Percentiles rank a stretch among this genome's conserved stretches.
Evolutionary conservation across 2,888 invertebrate species (phyloP).

Genomic region (Amaurobius ferox): DNA sequence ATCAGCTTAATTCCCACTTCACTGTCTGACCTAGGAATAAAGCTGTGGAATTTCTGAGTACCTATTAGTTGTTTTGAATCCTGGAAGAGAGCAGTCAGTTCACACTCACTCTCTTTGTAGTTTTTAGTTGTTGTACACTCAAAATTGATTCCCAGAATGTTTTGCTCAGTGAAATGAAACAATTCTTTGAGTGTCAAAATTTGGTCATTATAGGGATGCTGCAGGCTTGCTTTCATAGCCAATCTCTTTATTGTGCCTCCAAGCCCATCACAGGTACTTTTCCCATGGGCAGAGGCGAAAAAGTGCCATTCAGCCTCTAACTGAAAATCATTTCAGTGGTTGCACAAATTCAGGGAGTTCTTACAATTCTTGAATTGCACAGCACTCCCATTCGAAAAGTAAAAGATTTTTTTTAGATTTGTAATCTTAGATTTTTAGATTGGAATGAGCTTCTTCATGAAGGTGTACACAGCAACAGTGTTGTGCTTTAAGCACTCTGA

Average conservation of each 20-base stretch:
- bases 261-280: no score
- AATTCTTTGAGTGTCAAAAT: background rate
- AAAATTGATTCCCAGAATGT: constrained; percentile 1
- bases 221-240: constrained; percentile 7
- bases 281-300: constrained; percentile 74
- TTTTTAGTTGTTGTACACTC: background rate
- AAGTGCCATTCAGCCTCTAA: constrained; percentile 74
- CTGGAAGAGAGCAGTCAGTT: background rate
- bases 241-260: background rate
- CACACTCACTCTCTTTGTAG: background rate
- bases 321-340: constrained; percentile 70
- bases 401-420: background rate
- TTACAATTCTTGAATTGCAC: constrained; percentile 75
- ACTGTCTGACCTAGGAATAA: background rate
- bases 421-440: background rate
- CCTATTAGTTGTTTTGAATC: constrained; percentile 19
- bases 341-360: constrained; percentile 58
- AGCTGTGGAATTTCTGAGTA: constrained; percentile 23
- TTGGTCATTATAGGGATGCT: constrained; percentile 59
- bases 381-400: constrained; percentile 58
- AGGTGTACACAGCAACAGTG: constrained; percentile 19
- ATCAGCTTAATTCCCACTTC: background rate
- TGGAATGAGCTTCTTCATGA: background rate
- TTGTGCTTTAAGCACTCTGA: constrained; percentile 7
- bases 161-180: constrained; percentile 13